Conservation (phyloP, 2,113 vertebrate species). For the Tetraodon nigroviridis region DNA sequence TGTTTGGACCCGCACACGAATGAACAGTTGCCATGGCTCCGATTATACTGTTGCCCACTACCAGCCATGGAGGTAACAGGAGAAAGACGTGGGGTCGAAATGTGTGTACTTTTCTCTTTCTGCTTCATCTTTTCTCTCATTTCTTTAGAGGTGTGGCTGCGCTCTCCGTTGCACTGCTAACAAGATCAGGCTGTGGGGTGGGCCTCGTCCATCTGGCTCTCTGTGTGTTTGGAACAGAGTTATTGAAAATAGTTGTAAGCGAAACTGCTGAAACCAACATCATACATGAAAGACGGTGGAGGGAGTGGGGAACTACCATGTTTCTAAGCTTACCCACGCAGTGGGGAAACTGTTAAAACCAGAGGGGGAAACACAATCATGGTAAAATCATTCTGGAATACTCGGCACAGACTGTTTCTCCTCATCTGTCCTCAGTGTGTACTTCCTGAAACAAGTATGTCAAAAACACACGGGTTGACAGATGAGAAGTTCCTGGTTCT, state of each 20-base stretch:
- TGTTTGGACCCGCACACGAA: slow-evolving; percentile 27
- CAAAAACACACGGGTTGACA: slow-evolving; percentile 2
- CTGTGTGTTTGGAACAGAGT: slow-evolving; percentile 44
- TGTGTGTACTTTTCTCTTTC: slow-evolving; percentile 22
- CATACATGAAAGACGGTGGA: slow-evolving; percentile 5
- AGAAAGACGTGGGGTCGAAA: slow-evolving; percentile 44
- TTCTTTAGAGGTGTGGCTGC: slow-evolving; percentile 66
- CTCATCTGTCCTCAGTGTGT: slow-evolving; percentile 5
- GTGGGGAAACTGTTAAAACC: slow-evolving; percentile 40
- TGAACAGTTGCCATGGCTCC: slow-evolving; percentile 7
- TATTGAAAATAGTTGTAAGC: slow-evolving; percentile 46
- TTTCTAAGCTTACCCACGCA: slow-evolving; percentile 36
- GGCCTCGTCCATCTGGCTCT: slow-evolving; percentile 62
- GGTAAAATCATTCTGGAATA: slow-evolving; percentile 34
- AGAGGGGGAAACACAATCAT: slow-evolving; percentile 21
- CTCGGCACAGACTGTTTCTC: slow-evolving; percentile 21
- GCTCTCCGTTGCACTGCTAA: slow-evolving; percentile 60
- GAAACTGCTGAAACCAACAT: slow-evolving; percentile 40
- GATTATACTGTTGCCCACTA: not conserved
- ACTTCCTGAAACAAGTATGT: slow-evolving; percentile 25
- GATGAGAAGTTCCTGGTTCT: slow-evolving; percentile 37
- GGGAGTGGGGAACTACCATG: slow-evolving; percentile 26
- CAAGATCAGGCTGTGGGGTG: slow-evolving; percentile 72
- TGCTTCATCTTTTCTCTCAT: slow-evolving; percentile 45
- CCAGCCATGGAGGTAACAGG: slow-evolving; percentile 53